Evolutionary conservation across 37 sponge, comb jelly and placozoan genomes (phyloP).

Genomic region (Mnemiopsis leidyi): DNA sequence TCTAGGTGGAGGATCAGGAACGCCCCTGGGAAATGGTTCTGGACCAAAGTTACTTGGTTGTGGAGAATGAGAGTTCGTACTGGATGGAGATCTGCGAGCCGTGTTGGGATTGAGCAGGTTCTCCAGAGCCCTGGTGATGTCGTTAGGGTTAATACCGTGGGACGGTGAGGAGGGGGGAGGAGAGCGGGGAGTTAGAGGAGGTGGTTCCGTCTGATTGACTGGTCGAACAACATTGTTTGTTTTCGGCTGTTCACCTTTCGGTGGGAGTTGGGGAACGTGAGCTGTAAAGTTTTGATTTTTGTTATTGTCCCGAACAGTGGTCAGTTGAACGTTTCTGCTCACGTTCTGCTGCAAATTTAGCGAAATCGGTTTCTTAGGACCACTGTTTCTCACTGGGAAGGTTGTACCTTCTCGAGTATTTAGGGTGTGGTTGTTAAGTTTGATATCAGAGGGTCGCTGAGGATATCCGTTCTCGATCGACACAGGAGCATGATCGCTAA

Average conservation of each 20-base stretch:
- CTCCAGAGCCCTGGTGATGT: slow-evolving; percentile 48
- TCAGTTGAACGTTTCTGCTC: neutral
- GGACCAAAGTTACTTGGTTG: neutral
- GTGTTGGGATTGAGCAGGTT: neutral
- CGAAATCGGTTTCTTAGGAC: neutral
- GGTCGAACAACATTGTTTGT: neutral
- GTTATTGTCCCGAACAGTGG: neutral
- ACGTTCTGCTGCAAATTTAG: neutral
- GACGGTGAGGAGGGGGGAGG: neutral
- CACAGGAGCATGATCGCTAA: neutral
- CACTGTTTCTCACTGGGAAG: neutral
- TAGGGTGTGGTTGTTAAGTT: neutral
- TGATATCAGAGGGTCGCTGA: neutral
- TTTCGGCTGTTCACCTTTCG: neutral
- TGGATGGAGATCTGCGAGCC: neutral
- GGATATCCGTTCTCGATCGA: neutral
- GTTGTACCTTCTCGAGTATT: neutral
- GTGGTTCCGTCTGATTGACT: neutral
- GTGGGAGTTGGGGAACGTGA: neutral
- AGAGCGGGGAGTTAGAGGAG: neutral
- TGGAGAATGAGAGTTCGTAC: neutral
- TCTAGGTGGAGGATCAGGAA: neutral
- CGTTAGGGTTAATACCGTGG: neutral
- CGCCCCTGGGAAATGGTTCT: neutral
- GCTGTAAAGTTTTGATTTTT: neutral